These are phyloP conservation scores for Empidonax traillii DNA, from an alignment of 2,113 vertebrate species.

Conservation along the genomic window DNA sequence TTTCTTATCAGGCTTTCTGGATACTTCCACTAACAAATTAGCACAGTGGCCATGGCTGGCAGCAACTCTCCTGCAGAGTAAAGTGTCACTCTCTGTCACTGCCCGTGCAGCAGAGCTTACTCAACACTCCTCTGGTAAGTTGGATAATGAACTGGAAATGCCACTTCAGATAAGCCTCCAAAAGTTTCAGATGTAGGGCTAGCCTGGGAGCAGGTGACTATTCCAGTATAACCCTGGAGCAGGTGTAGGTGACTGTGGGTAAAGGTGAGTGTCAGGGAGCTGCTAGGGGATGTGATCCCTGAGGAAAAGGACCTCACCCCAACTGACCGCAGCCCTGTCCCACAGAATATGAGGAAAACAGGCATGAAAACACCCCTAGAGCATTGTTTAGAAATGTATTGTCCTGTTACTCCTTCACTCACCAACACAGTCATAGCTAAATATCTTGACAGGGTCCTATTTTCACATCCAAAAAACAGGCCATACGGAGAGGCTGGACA, in stretches of 20 bases:
- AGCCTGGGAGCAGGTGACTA: background rate
- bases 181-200: background rate
- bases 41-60: background rate
- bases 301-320: background rate
- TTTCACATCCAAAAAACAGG: background rate
- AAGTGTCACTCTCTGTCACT: background rate
- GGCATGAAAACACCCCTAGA: background rate
- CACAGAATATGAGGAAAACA: fast-evolving
- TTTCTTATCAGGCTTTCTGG: background rate
- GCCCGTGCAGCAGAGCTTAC: background rate
- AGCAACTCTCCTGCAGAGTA: background rate
- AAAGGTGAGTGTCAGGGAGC: background rate
- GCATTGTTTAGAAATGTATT: background rate
- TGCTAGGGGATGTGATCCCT: background rate
- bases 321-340: fast-evolving
- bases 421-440: background rate
- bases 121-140: background rate
- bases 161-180: background rate
- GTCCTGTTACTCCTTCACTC: background rate
- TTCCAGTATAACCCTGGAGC: background rate
- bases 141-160: background rate
- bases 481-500: background rate
- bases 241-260: background rate
- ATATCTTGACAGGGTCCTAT: background rate
- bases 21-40: background rate